Percentiles rank a stretch among this genome's conserved stretches.
These are phyloP conservation scores for Meliscaeva auricollis DNA, from an alignment of 2,888 invertebrate species.

Conservation along the genomic window DNA sequence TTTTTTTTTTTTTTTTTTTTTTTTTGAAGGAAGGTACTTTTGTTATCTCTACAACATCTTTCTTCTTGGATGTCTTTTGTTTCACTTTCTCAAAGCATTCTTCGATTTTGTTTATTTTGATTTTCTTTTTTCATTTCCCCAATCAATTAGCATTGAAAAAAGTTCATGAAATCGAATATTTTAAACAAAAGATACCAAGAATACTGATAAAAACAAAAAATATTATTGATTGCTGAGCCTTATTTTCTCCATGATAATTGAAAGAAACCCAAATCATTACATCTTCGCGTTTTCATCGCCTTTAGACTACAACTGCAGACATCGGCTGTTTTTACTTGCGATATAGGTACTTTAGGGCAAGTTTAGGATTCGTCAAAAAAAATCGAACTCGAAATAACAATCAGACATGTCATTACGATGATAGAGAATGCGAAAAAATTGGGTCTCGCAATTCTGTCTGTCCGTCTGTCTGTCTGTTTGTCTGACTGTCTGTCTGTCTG, in stretches of 20 bases:
- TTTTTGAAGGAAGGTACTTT: neutral
- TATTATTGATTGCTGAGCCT: constrained; percentile 16
- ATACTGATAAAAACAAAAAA: neutral
- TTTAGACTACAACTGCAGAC: constrained; percentile 25
- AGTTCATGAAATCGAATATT: constrained; percentile 12
- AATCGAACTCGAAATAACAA: too few species aligned
- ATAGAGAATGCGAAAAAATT: too few species aligned
- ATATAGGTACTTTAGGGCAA: too few species aligned
- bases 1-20: neutral
- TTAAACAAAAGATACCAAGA: neutral
- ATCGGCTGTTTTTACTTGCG: constrained; percentile 5
- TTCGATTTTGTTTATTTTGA: neutral
- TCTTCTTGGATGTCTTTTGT: neutral
- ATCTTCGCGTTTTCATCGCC: constrained; percentile 7
- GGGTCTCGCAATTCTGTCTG: too few species aligned
- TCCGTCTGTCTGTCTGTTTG: too few species aligned
- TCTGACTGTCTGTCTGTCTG: too few species aligned
- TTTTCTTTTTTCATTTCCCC: neutral
- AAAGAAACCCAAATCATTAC: constrained; percentile 15
- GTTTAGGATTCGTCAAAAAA: too few species aligned
- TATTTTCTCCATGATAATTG: constrained; percentile 3
- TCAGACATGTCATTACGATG: too few species aligned
- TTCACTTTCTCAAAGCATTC: neutral
- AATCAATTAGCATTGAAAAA: constrained; percentile 26
- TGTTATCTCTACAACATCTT: neutral